These are phyloP conservation scores for Cossypha niveicapilla DNA, from an alignment of 2,797 vertebrate genomes.

Conservation along the genomic window DNA sequence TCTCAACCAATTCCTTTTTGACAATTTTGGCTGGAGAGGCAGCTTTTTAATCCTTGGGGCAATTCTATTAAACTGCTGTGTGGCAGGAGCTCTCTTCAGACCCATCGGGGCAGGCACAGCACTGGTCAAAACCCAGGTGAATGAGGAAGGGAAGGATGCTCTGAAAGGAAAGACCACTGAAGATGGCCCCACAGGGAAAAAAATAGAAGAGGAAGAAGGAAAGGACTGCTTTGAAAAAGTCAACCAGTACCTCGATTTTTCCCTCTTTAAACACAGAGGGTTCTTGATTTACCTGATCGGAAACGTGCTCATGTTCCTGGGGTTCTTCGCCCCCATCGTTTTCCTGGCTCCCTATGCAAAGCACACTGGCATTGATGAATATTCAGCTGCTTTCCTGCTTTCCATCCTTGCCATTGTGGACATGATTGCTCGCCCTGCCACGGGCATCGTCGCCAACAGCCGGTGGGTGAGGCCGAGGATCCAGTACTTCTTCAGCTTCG, in stretches of 20 bases:
- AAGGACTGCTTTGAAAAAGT: slow-evolving; percentile 62
- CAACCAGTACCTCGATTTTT: slow-evolving; percentile 75
- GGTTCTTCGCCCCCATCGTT: slow-evolving; percentile 82
- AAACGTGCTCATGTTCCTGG: slow-evolving; percentile 83
- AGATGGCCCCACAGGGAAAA: not conserved
- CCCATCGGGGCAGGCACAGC: slow-evolving; percentile 50
- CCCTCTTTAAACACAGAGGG: slow-evolving; percentile 82
- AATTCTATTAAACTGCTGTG: slow-evolving; percentile 82
- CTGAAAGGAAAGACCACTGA: not conserved
- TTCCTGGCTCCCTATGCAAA: slow-evolving; percentile 82
- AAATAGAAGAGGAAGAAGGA: slow-evolving; percentile 21
- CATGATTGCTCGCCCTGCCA: slow-evolving; percentile 80
- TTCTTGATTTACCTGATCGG: slow-evolving; percentile 85
- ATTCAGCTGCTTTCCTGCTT: slow-evolving; percentile 81
- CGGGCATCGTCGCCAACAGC: slow-evolving; percentile 80
- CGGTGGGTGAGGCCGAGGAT: slow-evolving; percentile 78
- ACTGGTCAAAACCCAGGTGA: not conserved
- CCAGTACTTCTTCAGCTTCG: slow-evolving; percentile 82
- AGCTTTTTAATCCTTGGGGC: slow-evolving; percentile 83
- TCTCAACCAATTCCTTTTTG: slow-evolving; percentile 79
- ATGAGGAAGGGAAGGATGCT: not conserved
- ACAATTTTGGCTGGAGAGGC: slow-evolving; percentile 82
- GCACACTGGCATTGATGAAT: slow-evolving; percentile 75
- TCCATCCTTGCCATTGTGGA: slow-evolving; percentile 81
- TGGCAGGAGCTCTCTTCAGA: slow-evolving; percentile 84